Conservation (phyloP, 2,113 vertebrate genomes). For the Microcebus lehilahytsara region DNA sequence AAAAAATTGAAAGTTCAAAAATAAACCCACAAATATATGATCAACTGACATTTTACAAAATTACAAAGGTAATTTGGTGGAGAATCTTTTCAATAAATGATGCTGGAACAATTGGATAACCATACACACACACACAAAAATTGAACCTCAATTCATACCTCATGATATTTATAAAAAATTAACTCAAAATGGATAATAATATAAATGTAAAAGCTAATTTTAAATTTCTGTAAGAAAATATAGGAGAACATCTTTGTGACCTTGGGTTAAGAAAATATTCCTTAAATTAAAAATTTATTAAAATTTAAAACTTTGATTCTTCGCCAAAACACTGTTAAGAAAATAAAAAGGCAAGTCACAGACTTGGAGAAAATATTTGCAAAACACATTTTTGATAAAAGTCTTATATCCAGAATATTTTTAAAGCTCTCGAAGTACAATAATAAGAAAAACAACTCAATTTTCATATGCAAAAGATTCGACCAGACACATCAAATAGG, state of each 20-base stretch:
- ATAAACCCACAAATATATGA: background rate
- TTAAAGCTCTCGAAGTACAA: background rate
- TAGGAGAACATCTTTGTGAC: background rate
- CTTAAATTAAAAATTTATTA: background rate
- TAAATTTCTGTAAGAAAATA: background rate
- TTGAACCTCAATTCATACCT: background rate
- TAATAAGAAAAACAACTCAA: constrained; percentile 21
- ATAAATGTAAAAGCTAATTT: background rate
- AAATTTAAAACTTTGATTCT: background rate
- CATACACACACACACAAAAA: background rate
- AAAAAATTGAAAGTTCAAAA: constrained; percentile 3
- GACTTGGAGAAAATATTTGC: background rate
- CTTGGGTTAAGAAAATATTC: background rate
- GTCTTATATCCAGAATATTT: background rate
- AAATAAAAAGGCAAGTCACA: background rate
- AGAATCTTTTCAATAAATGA: background rate
- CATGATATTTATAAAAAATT: background rate
- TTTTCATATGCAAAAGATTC: background rate
- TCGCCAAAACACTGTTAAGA: background rate
- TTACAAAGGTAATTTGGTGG: background rate
- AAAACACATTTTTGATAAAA: background rate
- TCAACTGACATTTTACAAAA: background rate
- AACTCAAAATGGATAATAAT: background rate
- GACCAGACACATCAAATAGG: background rate
- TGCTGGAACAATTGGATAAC: background rate